A percentile compares a stretch with the other conserved stretches of the same genome.
Evolutionary conservation across 2,888 invertebrate genomes (phyloP).

Genomic region (Anthophora plumipes): DNA sequence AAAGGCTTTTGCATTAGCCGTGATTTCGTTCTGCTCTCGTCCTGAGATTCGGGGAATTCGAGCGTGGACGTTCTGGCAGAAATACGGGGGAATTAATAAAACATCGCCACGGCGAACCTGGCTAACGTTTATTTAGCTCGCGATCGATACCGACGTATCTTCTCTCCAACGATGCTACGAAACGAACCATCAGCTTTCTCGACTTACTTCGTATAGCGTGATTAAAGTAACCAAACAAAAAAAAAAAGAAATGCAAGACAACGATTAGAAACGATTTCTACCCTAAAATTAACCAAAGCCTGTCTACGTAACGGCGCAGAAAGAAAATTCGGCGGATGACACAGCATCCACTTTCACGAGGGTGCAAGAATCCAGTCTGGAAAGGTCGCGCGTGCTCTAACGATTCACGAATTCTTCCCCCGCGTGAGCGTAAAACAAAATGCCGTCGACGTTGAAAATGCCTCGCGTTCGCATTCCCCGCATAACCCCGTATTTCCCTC

Average conservation of each 20-base stretch:
- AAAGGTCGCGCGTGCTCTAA: slow-evolving; percentile 15
- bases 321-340: slow-evolving; percentile 10
- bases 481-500: slow-evolving; percentile 34
- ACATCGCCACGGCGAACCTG: not conserved
- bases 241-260: not conserved
- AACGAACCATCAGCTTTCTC: too few relatives aligned
- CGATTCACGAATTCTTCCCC: slow-evolving; percentile 47
- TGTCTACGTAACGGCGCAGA: not conserved
- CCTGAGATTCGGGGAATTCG: not conserved
- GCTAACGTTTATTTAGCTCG: slow-evolving; percentile 6
- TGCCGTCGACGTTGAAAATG: slow-evolving; percentile 45
- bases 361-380: not conserved
- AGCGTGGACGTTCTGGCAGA: slow-evolving; percentile 4
- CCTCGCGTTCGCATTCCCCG: slow-evolving; percentile 50
- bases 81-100: slow-evolving; percentile 40
- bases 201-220: too few relatives aligned
- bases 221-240: too few relatives aligned
- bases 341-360: not conserved
- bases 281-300: not conserved
- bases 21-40: slow-evolving; percentile 3
- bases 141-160: not conserved
- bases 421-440: slow-evolving; percentile 51
- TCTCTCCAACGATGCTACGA: not conserved
- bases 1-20: slow-evolving; percentile 16
- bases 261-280: too few relatives aligned